Base-by-base conservation (phyloP, 2,113 vertebrate species). In the Origma solitaria region DNA sequence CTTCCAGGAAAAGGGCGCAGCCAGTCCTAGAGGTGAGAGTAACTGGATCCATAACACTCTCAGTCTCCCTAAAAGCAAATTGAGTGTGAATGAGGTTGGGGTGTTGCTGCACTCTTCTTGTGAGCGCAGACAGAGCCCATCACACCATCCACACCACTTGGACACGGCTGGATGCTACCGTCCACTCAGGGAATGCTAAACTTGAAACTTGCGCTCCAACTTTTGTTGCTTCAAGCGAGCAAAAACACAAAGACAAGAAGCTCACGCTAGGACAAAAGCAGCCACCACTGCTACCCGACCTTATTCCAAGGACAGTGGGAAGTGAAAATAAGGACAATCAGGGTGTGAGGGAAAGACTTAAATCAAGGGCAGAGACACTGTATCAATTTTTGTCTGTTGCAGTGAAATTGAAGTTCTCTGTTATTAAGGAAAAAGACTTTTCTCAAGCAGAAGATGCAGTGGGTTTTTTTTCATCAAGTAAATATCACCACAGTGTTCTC, bases 261-360 rank as follows among this genome's bases (percentile, higher is more conserved):
- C 21, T 85, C 11, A 11, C 53, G 28, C 10, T 31, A 9, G 9
- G 21, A n/a, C 65, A 85, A 86, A 94, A 73, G 33, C 44, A 51
- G 45, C 24, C 53, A 30, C 1, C 2, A 33, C 35, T 72, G n/a
- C 58, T 54, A 24, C 37, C 23, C 0, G 0, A 4, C 38, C 90
- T 73, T 77, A 17, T 92, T 90, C 79, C 33, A 83, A 57, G 57
- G 45, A 53, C 49, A 69, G 15, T 57, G 50, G 9, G 17, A 83
- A 77, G 33, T 2, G 1, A 73, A 77, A 88, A 57, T 61, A 90
- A 90, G 33, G 62, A 25, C 64, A 60, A 9, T 40, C 20, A 33
- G 35, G 11, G 70, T 81, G 38, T 1, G 0, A 86, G 30, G 33
- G n/a, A 62, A 73, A 50, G 11, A 42, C 9, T 54, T 73, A 60